These are phyloP conservation scores for Piprites chloris DNA, from an alignment of 2,113 vertebrate genomes.

Conservation along the genomic window DNA sequence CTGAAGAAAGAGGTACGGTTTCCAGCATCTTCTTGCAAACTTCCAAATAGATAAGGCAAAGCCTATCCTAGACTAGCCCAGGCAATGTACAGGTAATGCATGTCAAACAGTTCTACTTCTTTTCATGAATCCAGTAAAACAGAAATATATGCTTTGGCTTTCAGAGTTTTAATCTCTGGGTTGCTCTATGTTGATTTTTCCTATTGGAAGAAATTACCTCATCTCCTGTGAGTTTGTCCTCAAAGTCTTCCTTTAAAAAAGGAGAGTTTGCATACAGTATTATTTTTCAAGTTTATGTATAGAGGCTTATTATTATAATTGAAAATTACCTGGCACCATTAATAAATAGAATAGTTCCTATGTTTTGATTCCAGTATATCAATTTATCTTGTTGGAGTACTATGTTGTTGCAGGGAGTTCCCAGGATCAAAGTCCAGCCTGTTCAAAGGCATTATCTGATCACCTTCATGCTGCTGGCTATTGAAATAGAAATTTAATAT, in stretches of 20 bases:
- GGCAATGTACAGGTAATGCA: not conserved
- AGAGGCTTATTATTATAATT: not conserved
- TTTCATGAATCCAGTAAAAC: not conserved
- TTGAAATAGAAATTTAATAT: not conserved
- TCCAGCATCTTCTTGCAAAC: not conserved
- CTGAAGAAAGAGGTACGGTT: not conserved
- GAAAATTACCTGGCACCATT: not conserved
- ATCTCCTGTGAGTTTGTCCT: not conserved
- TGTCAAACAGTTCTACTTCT: not conserved
- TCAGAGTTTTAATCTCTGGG: not conserved
- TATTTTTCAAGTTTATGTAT: not conserved
- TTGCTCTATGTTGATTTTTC: not conserved
- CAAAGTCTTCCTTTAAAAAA: not conserved
- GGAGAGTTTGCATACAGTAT: not conserved
- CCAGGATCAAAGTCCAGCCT: conserved; percentile 4
- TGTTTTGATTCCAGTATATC: not conserved
- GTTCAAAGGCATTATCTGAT: not conserved
- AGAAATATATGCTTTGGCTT: not conserved
- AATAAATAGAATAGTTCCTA: not conserved
- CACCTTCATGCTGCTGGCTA: fast-evolving
- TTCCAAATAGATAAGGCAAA: not conserved
- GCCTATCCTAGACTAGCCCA: not conserved
- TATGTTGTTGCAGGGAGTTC: not conserved
- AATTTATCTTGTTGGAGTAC: not conserved
- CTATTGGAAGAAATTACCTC: not conserved